These are phyloP conservation scores for Crenuchus spilurus DNA, from an alignment of 2,797 vertebrate genomes.

Conservation along the genomic window DNA sequence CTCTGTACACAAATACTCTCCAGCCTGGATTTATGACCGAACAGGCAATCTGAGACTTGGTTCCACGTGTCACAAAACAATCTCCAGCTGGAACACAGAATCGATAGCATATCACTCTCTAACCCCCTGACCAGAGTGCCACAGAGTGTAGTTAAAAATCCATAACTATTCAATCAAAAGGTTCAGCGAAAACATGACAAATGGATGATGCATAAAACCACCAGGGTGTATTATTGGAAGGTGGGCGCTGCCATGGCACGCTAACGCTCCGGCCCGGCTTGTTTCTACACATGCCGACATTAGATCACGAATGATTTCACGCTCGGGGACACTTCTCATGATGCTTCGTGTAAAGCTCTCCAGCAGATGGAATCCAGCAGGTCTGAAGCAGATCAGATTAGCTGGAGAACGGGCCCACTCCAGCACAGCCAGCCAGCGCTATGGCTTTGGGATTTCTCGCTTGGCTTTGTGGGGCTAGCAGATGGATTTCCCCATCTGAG, in stretches of 20 bases:
- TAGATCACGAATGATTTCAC: constrained; percentile 45
- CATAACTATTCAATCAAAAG: constrained; percentile 1
- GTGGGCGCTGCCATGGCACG: background rate
- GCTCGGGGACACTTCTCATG: background rate
- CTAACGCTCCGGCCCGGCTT: constrained; percentile 14
- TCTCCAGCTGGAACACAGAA: background rate
- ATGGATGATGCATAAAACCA: background rate
- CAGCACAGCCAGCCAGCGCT: constrained; percentile 34
- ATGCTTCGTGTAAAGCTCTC: background rate
- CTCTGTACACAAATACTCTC: background rate
- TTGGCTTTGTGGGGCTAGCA: constrained; percentile 40
- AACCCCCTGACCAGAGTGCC: background rate
- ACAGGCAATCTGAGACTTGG: background rate
- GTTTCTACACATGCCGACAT: constrained; percentile 27
- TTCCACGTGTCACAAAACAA: background rate
- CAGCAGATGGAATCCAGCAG: constrained; percentile 49
- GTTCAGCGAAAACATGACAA: background rate
- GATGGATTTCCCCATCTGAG: constrained; percentile 51
- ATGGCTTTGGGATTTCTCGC: constrained; percentile 28
- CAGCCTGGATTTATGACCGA: background rate
- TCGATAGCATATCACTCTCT: background rate
- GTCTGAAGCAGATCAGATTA: constrained; percentile 46
- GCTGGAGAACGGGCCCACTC: constrained; percentile 10
- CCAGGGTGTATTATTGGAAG: background rate
- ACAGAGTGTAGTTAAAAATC: background rate